A percentile compares a stretch with the other conserved stretches of the same genome.
These are phyloP conservation scores for Geodia barretti DNA, from an alignment of 37 sponge, comb jelly and placozoan genomes.

Conservation along the genomic window DNA sequence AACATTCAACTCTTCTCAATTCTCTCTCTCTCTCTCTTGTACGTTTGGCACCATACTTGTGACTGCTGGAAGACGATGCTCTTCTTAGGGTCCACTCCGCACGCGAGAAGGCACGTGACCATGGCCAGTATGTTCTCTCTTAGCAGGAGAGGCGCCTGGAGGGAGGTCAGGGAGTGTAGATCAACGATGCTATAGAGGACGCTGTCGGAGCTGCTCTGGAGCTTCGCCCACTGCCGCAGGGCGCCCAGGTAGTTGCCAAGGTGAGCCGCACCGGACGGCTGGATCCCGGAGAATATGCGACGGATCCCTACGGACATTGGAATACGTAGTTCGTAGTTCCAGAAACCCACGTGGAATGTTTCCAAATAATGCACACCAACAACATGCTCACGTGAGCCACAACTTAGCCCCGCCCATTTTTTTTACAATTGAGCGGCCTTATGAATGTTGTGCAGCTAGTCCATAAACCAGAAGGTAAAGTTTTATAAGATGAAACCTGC, in stretches of 20 bases:
- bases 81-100: slow-evolving; percentile 84
- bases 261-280: slow-evolving; percentile 86
- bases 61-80: slow-evolving; percentile 88
- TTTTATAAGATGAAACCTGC: no score
- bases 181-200: slow-evolving; percentile 89
- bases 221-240: slow-evolving; percentile 75
- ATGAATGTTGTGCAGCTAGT: no score
- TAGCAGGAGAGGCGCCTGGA: slow-evolving; percentile 63
- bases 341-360: background rate
- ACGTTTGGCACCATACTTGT: no score
- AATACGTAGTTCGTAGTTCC: no score
- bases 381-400: background rate
- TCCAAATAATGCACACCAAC: background rate
- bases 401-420: background rate
- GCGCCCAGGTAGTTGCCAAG: slow-evolving; percentile 94
- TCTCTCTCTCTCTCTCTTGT: no score
- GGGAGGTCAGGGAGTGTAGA: slow-evolving; percentile 80
- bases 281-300: slow-evolving; percentile 91
- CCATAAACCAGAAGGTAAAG: no score
- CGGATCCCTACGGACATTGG: slow-evolving; percentile 1
- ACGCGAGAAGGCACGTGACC: slow-evolving; percentile 75
- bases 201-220: slow-evolving; percentile 51
- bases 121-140: slow-evolving; percentile 42
- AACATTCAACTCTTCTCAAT: no score
- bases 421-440: no score